Percentiles rank a stretch among this genome's conserved stretches.
phyloP scores from a whole-genome alignment of 2,797 vertebrate species.

The Psittacula derbiana region DNA sequence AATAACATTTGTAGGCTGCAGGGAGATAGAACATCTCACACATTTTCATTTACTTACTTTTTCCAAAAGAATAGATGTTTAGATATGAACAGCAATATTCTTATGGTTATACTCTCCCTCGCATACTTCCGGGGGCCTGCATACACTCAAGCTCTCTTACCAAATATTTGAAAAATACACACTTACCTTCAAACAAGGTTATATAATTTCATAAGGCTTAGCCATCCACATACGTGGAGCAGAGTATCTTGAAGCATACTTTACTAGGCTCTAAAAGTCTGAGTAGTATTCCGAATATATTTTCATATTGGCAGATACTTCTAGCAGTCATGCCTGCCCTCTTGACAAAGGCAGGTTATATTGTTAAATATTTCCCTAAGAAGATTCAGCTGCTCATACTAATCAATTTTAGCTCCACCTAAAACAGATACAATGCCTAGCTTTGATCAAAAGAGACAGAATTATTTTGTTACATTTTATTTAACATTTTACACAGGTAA shows the following conservation, averaged over 20 bases:
- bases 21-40: not conserved
- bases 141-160: not conserved
- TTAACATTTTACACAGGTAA: not conserved
- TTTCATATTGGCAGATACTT: not conserved
- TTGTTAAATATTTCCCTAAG: not conserved
- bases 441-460: not conserved
- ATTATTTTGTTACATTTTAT: not conserved
- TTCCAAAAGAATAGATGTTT: not conserved
- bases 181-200: not conserved
- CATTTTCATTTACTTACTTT: not conserved
- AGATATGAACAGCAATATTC: not conserved
- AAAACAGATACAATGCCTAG: not conserved
- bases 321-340: not conserved
- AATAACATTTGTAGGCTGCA: not conserved
- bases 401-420: not conserved
- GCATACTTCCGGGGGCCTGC: not conserved
- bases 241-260: not conserved
- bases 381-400: not conserved
- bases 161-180: not conserved
- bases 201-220: not conserved
- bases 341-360: not conserved
- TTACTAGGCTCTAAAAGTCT: not conserved
- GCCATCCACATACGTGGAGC: not conserved
- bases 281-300: not conserved
- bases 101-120: not conserved